These are phyloP conservation scores for Idaea straminata DNA, from an alignment of 2,888 invertebrate species.

Conservation along the genomic window DNA sequence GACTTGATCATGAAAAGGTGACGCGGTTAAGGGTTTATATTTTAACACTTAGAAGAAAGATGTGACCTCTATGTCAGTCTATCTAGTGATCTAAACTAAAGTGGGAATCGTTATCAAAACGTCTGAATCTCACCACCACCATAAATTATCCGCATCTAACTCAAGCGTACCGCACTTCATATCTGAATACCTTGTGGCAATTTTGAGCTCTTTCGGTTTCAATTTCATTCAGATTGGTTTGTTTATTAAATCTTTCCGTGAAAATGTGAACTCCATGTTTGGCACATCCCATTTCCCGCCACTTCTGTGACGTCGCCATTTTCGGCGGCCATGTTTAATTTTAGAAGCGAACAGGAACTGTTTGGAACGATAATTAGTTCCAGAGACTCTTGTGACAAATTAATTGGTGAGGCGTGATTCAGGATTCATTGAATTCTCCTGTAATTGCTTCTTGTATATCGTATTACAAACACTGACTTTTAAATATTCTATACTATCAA, in stretches of 20 bases:
- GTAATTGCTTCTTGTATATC: slow-evolving; percentile 28
- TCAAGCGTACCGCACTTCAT: neutral
- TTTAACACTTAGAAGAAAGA: neutral
- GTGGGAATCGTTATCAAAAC: neutral
- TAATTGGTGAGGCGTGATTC: slow-evolving; percentile 29
- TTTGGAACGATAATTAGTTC: slow-evolving; percentile 43
- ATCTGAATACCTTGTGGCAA: neutral
- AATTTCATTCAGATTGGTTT: neutral
- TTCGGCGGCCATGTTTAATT: slow-evolving; percentile 35
- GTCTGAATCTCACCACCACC: neutral
- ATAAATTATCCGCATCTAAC: neutral
- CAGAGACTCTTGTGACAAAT: slow-evolving; percentile 28
- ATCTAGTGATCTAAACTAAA: neutral
- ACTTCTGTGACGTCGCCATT: slow-evolving; percentile 32
- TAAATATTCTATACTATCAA: neutral
- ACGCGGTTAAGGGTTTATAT: neutral
- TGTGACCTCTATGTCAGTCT: neutral
- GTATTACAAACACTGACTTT: slow-evolving; percentile 14
- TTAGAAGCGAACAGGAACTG: slow-evolving; percentile 34
- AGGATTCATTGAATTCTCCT: slow-evolving; percentile 29
- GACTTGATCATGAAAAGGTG: neutral
- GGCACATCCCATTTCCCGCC: slow-evolving; percentile 23
- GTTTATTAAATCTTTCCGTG: slow-evolving; percentile 3
- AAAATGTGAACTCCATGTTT: slow-evolving; percentile 18
- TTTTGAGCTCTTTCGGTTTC: neutral